phyloP scores from a whole-genome alignment of 2,888 invertebrate species.

The Autographa pulchrina region DNA sequence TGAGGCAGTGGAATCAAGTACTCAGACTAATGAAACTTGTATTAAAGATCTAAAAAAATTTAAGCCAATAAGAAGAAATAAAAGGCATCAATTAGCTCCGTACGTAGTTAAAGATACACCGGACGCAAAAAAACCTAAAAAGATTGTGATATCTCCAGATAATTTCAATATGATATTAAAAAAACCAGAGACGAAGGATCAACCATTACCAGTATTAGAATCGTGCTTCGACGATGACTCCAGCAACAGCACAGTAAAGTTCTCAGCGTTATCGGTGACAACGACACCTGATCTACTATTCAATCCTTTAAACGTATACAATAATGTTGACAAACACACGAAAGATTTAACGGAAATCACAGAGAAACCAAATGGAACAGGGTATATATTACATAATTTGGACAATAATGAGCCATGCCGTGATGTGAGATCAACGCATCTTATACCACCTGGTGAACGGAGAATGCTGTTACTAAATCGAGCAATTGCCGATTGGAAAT shows the following conservation, averaged over 20 bases:
- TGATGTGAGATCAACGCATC: not conserved
- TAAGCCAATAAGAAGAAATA: slow-evolving; percentile 54
- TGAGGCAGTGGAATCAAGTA: slow-evolving; percentile 5
- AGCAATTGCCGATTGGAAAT: not conserved
- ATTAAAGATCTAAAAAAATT: slow-evolving; percentile 48
- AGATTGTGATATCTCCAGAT: slow-evolving; percentile 65
- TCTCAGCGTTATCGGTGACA: slow-evolving; percentile 61
- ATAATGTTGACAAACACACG: slow-evolving; percentile 51
- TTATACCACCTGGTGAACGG: not conserved
- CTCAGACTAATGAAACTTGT: slow-evolving; percentile 70
- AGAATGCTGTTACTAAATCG: not conserved
- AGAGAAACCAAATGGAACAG: slow-evolving; percentile 37
- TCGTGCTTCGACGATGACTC: slow-evolving; percentile 70
- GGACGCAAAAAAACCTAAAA: slow-evolving; percentile 49
- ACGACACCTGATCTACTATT: slow-evolving; percentile 57
- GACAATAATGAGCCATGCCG: slow-evolving; percentile 51
- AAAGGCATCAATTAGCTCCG: slow-evolving; percentile 60
- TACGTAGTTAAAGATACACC: slow-evolving; percentile 71
- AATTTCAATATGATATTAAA: slow-evolving; percentile 41
- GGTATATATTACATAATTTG: slow-evolving; percentile 68
- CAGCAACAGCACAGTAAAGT: slow-evolving; percentile 64
- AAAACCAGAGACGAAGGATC: slow-evolving; percentile 11
- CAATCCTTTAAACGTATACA: slow-evolving; percentile 52
- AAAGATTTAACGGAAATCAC: slow-evolving; percentile 58
- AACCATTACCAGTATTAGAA: slow-evolving; percentile 47